These are phyloP conservation scores for Oxystoma pomonae DNA, from an alignment of 2,888 invertebrate genomes.

Conservation along the genomic window DNA sequence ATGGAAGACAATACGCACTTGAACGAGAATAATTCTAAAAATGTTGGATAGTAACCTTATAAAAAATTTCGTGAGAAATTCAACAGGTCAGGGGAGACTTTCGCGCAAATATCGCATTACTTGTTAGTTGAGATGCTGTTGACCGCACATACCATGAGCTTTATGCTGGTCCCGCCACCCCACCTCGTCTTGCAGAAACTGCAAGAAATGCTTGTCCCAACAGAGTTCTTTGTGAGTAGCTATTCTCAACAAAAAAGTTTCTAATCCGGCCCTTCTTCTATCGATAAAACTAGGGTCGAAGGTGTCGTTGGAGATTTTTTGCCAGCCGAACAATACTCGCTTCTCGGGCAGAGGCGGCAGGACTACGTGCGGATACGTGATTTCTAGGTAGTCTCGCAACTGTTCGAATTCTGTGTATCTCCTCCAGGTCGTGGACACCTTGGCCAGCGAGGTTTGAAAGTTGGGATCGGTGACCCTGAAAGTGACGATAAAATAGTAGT, in stretches of 20 bases:
- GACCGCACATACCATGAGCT: constrained; percentile 68
- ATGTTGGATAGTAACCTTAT: no score
- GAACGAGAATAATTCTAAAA: no score
- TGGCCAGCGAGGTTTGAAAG: constrained; percentile 54
- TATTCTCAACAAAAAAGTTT: constrained; percentile 73
- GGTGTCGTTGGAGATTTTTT: constrained; percentile 70
- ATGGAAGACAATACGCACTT: no score
- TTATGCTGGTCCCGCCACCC: constrained; percentile 76
- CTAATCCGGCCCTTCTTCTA: constrained; percentile 73
- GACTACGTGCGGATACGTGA: constrained; percentile 74
- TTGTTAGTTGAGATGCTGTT: background rate
- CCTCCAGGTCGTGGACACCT: constrained; percentile 68
- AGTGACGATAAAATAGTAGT: no score
- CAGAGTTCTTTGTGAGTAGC: constrained; percentile 72
- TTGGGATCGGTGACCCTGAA: constrained; percentile 63
- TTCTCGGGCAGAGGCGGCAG: constrained; percentile 82
- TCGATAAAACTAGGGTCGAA: constrained; percentile 83
- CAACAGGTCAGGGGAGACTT: no score
- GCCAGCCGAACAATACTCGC: constrained; percentile 70
- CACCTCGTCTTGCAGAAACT: constrained; percentile 73
- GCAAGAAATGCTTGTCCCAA: constrained; percentile 70
- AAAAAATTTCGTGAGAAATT: no score
- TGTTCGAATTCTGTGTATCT: constrained; percentile 83
- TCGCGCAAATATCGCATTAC: no score
- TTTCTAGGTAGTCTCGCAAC: constrained; percentile 69